Base-by-base conservation (phyloP, 2,888 invertebrate genomes). In the Hedya salicella region DNA sequence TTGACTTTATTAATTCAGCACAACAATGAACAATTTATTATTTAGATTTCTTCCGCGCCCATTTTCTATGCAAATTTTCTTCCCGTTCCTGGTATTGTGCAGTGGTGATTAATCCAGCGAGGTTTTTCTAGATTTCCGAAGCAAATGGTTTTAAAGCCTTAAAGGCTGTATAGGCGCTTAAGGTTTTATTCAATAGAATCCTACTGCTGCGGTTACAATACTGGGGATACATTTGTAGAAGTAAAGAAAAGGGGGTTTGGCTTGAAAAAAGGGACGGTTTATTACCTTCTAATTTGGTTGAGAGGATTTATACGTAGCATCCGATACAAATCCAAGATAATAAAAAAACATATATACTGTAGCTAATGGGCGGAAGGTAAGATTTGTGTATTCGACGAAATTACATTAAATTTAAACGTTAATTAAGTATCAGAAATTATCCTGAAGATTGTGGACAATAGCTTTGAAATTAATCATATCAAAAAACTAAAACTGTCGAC, bases 11-110 rank as follows among this genome's bases (percentile, higher is more conserved):
- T 54, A 53, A 65, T 36, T 36, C 48, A 36, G 32, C 49, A 48
- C 54, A 50, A 64, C 64, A 61, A 90, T 89, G 83, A 85, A 89
- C 88, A 89, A 89, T 90, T 89, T 89, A 89, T 89, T 90, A 89
- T 90, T 90, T 88, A 89, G 88, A 90, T 89, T 87, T 83, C 81
- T 76, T 69, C 71, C 69, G 76, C 75, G 75, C 76, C 81, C 79
- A 81, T 86, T 87, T 87, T 87, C 87, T 82, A 87, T 87, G 83
- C 83, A 84, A 88, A 87, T 86, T 78, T 46, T 78, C 70, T 73
- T 73, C 74, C 77, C 81, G 75, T 78, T 75, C 74, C 76, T 73
- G 81, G 79, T 80, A 75, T 79, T 74, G 68, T 68, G 74, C 71
- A 54, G 68, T 70, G 73, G 78, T 83, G 83, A 85, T 86, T 85